Conservation (phyloP, 1,140 invertebrate species). For the Oedothorax gibbosus region DNA sequence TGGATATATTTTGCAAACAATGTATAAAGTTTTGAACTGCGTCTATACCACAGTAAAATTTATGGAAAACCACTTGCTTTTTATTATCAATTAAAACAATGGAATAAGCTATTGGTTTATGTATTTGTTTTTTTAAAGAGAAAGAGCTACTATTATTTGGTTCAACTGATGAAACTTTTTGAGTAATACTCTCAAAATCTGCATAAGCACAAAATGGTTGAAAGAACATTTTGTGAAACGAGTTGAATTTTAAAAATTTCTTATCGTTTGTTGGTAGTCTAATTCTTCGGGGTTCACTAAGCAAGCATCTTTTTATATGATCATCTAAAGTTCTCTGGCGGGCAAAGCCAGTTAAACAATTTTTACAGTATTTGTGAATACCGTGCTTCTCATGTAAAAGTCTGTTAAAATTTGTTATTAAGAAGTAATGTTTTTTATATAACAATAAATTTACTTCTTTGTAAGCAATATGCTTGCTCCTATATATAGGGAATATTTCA, state of each 20-base stretch:
- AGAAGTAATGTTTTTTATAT: slow-evolving; percentile 31
- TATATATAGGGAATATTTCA: slow-evolving; percentile 7
- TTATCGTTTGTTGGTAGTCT: neutral
- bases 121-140: neutral
- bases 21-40: neutral
- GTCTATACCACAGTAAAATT: slow-evolving; percentile 2
- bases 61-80: neutral
- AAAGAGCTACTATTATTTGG: neutral
- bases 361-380: slow-evolving; percentile 18
- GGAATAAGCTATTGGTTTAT: neutral
- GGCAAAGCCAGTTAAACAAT: slow-evolving; percentile 23
- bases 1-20: slow-evolving; percentile 10
- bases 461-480: slow-evolving; percentile 12
- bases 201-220: slow-evolving; percentile 22
- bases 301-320: slow-evolving; percentile 20
- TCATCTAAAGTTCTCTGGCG: neutral
- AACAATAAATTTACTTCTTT: slow-evolving; percentile 22
- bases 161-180: slow-evolving; percentile 17
- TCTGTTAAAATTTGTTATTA: slow-evolving; percentile 38
- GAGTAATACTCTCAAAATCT: slow-evolving; percentile 20
- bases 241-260: slow-evolving; percentile 34
- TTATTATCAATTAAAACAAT: neutral
- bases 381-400: neutral
- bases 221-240: slow-evolving; percentile 26
- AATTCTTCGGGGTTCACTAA: slow-evolving; percentile 18